Evolutionary conservation across 1,140 invertebrate species (phyloP).

Genomic region (Belonocnema kinseyi): DNA sequence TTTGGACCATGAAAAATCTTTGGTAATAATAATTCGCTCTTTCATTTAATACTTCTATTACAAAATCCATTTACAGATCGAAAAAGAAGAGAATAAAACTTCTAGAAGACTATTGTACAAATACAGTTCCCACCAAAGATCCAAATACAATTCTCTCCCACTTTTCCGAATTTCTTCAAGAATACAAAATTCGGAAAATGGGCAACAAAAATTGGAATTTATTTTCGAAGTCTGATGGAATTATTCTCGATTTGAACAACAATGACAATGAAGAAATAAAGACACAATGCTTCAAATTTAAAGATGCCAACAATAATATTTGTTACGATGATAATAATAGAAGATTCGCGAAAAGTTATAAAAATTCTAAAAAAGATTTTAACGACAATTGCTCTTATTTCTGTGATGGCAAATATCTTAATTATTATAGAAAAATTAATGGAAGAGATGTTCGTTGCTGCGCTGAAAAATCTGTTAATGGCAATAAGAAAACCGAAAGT

Average conservation of each 20-base stretch:
- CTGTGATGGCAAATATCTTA: neutral
- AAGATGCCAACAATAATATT: neutral
- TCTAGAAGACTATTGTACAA: neutral
- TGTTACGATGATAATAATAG: neutral
- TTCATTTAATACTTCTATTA: neutral
- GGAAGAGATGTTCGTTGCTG: constrained; percentile 12
- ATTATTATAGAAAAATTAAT: constrained; percentile 1
- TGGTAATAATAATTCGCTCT: neutral
- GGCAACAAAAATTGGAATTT: neutral
- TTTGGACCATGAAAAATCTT: neutral
- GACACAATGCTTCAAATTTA: neutral
- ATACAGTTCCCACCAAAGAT: neutral
- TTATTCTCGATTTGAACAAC: neutral
- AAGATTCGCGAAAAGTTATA: neutral
- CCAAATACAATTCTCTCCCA: neutral
- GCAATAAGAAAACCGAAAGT: neutral
- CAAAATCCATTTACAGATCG: constrained; percentile 15
- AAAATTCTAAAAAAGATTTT: neutral
- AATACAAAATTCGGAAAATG: neutral
- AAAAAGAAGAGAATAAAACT: neutral
- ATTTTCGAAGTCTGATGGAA: neutral
- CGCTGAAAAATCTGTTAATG: neutral
- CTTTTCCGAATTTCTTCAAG: neutral
- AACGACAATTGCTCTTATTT: neutral
- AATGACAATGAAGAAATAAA: neutral